Conservation (phyloP, 2,113 vertebrate species). For the Pandion haliaetus region DNA sequence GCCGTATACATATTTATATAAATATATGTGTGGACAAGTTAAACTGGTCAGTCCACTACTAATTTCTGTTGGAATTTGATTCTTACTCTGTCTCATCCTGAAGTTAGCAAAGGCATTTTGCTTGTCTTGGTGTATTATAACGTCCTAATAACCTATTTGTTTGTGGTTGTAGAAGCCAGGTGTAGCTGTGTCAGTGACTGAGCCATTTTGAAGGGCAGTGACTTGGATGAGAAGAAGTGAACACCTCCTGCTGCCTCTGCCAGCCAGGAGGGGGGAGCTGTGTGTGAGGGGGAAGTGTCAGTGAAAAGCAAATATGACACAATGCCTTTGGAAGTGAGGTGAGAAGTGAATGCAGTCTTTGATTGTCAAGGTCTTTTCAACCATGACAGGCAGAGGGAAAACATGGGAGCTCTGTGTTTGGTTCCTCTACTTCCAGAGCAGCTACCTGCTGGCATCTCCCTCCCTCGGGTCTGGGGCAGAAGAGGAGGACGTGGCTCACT, state of each 20-base stretch:
- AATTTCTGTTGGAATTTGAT: not conserved
- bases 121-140: not conserved
- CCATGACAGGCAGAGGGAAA: not conserved
- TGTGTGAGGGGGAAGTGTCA: not conserved
- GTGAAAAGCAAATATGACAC: not conserved
- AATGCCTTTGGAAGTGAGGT: not conserved
- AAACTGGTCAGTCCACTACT: slow-evolving; percentile 25
- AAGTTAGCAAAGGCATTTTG: not conserved
- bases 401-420: not conserved
- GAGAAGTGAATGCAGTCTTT: not conserved
- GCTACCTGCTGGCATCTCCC: not conserved
- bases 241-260: not conserved
- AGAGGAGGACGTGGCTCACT: not conserved
- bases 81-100: not conserved
- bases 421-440: not conserved
- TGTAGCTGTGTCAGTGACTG: not conserved
- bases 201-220: not conserved
- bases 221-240: not conserved
- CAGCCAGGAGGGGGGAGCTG: not conserved
- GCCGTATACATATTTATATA: not conserved
- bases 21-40: not conserved
- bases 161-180: not conserved
- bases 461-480: not conserved
- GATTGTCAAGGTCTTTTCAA: not conserved
- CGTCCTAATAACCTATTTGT: not conserved